phyloP scores from a whole-genome alignment of 1,140 invertebrate species.

The Goniozus legneri region DNA sequence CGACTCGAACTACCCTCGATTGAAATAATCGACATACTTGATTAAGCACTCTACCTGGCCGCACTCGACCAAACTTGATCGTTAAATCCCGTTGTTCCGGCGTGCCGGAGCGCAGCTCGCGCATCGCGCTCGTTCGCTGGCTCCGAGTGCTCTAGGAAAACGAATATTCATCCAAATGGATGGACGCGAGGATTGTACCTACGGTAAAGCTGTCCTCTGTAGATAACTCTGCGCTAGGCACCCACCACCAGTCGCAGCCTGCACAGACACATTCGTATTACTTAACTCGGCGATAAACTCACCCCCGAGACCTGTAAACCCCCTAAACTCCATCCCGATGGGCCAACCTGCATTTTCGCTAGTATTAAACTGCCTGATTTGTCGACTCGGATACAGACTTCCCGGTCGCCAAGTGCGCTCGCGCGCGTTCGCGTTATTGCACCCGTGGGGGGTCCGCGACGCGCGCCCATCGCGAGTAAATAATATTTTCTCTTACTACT shows the following conservation, averaged over 20 bases:
- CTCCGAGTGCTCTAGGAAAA: conserved; percentile 14
- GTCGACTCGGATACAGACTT: conserved; percentile 27
- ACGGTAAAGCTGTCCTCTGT: conserved; percentile 33
- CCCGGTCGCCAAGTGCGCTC: not conserved
- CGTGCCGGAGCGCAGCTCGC: not conserved
- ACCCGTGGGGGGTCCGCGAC: too few relatives aligned
- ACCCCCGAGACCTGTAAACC: conserved; percentile 39
- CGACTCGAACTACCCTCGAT: too few relatives aligned
- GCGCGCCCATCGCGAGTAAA: too few relatives aligned
- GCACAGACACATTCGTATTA: conserved; percentile 47
- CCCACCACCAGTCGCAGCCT: conserved; percentile 25
- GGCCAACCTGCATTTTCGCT: conserved; percentile 29
- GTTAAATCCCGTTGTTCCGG: conserved; percentile 1
- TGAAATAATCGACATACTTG: too few relatives aligned
- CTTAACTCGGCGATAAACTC: conserved; percentile 46
- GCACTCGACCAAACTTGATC: not conserved
- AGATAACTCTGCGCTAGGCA: conserved; percentile 35
- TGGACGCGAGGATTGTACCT: conserved; percentile 28
- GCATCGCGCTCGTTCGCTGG: not conserved
- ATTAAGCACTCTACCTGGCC: too few relatives aligned
- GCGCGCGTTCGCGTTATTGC: too few relatives aligned
- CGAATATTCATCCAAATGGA: conserved; percentile 39
- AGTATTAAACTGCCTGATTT: conserved; percentile 39
- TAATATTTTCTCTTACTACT: too few relatives aligned
- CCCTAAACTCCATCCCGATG: conserved; percentile 27